Conservation (phyloP, 2,888 invertebrate species). For the Hermaeophaga mercurialis region DNA sequence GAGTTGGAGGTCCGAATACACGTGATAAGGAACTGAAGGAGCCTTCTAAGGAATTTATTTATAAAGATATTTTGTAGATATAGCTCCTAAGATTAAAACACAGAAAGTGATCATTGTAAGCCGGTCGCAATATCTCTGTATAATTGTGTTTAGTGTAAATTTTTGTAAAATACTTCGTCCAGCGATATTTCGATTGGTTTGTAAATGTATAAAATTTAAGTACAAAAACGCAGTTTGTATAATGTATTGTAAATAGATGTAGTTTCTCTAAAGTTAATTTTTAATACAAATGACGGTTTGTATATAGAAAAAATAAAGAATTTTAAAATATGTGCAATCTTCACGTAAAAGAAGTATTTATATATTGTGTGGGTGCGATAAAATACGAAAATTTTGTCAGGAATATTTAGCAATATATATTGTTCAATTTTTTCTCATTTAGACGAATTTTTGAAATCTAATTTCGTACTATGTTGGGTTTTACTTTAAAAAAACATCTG, state of each 20-base stretch:
- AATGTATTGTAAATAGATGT: conserved; percentile 57
- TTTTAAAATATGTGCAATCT: conserved; percentile 52
- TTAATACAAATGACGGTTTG: conserved; percentile 51
- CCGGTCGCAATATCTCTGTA: conserved; percentile 45
- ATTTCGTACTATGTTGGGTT: neutral
- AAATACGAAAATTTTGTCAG: conserved; percentile 26
- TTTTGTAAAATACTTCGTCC: conserved; percentile 38
- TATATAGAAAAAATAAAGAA: conserved; percentile 47
- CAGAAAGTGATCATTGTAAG: conserved; percentile 46
- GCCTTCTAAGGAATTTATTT: conserved; percentile 45
- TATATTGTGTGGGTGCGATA: conserved; percentile 38
- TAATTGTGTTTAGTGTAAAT: conserved; percentile 46
- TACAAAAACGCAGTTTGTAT: conserved; percentile 56
- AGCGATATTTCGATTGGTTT: conserved; percentile 48
- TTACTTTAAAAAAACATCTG: too few species aligned
- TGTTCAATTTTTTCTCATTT: neutral
- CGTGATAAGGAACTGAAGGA: conserved; percentile 72
- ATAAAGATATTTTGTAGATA: conserved; percentile 47
- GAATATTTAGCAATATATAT: conserved; percentile 7
- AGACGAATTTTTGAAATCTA: neutral
- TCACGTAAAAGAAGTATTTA: conserved; percentile 44
- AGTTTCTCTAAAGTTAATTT: conserved; percentile 53
- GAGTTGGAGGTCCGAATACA: conserved; percentile 91
- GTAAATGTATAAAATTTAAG: conserved; percentile 53
- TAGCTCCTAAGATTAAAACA: conserved; percentile 38